Conservation (phyloP, 2,888 invertebrate species). For the Azorinus chamasolen region DNA sequence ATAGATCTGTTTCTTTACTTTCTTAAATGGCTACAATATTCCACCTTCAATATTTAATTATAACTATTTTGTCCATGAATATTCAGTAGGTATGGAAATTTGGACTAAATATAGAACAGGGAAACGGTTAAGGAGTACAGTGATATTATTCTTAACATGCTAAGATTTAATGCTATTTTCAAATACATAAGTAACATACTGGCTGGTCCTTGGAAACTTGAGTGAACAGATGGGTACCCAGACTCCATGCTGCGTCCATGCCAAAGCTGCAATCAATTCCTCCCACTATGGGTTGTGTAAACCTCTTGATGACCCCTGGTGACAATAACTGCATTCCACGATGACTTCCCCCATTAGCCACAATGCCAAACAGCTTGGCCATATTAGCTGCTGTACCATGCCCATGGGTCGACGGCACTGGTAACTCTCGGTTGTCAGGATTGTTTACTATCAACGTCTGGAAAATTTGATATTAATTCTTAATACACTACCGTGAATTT, state of each 20-base stretch:
- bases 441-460: constrained; percentile 73
- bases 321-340: constrained; percentile 69
- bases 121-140: too few species aligned
- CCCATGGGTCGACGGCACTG: constrained; percentile 74
- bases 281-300: constrained; percentile 71
- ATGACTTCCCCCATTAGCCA: constrained; percentile 75
- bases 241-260: constrained; percentile 72
- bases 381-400: constrained; percentile 73
- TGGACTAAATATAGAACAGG: too few species aligned
- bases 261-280: constrained; percentile 73
- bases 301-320: constrained; percentile 55
- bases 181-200: too few species aligned
- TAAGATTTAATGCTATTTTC: too few species aligned
- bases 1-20: too few species aligned
- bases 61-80: too few species aligned
- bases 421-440: constrained; percentile 76
- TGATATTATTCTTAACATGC: too few species aligned
- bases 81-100: too few species aligned
- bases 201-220: constrained; percentile 69
- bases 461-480: background rate
- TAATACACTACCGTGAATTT: too few species aligned
- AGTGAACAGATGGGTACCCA: constrained; percentile 75
- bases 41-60: too few species aligned
- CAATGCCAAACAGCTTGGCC: constrained; percentile 74
- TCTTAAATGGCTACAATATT: too few species aligned